A percentile compares a stretch with the other conserved stretches of the same genome.
Evolutionary conservation across 2,888 invertebrate species (phyloP).

Genomic region (Chymomyza caudatula): DNA sequence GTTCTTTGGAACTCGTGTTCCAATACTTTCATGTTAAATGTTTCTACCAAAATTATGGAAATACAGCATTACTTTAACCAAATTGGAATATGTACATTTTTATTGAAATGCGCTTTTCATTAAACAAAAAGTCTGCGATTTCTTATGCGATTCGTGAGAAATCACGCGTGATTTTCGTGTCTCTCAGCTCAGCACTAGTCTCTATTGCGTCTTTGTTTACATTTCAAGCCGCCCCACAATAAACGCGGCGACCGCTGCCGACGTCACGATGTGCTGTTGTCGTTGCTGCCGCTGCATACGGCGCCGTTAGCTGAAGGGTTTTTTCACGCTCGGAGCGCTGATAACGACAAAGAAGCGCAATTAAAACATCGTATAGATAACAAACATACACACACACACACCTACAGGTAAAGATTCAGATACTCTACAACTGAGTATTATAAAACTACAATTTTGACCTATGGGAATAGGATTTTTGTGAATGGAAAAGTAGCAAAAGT

Average conservation of each 20-base stretch:
- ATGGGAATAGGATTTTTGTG: not conserved
- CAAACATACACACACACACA: slow-evolving; percentile 20
- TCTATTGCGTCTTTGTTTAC: slow-evolving; percentile 10
- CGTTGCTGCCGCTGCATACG: slow-evolving; percentile 1
- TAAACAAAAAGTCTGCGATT: too few relatives aligned
- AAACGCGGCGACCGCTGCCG: slow-evolving; percentile 13
- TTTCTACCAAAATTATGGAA: too few relatives aligned
- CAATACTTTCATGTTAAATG: too few relatives aligned
- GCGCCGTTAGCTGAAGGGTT: slow-evolving; percentile 25
- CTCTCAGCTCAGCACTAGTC: not conserved
- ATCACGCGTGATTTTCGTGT: too few relatives aligned
- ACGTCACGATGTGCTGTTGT: not conserved
- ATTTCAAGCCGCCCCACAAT: slow-evolving; percentile 17
- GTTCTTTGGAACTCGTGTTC: too few relatives aligned
- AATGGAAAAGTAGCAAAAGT: not conserved
- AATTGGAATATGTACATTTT: too few relatives aligned
- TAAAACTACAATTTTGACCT: not conserved
- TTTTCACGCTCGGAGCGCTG: slow-evolving; percentile 36
- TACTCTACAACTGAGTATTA: not conserved
- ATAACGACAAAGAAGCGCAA: slow-evolving; percentile 45
- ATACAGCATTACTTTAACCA: too few relatives aligned
- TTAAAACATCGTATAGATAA: slow-evolving; percentile 52
- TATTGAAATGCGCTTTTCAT: too few relatives aligned
- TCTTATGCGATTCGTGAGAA: too few relatives aligned
- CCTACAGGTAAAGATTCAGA: slow-evolving; percentile 1